Evolutionary conservation across 2,113 vertebrate genomes (phyloP).

Genomic region (Siniperca chuatsi): DNA sequence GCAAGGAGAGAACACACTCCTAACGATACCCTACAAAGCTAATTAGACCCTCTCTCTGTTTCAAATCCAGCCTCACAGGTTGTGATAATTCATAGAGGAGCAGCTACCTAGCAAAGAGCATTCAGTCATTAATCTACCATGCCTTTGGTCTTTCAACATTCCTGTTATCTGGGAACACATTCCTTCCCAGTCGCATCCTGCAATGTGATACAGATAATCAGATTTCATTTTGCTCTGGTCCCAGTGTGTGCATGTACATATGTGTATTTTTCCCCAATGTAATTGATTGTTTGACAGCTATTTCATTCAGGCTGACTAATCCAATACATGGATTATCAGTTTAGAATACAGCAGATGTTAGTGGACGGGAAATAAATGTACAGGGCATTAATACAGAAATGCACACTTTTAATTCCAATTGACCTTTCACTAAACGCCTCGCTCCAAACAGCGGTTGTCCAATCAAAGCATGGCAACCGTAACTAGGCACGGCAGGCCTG

Average conservation of each 20-base stretch:
- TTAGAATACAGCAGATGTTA: constrained; percentile 1
- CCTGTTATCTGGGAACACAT: neutral
- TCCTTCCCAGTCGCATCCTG: neutral
- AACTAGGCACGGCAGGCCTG: neutral
- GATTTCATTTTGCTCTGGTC: neutral
- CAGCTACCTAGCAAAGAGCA: neutral
- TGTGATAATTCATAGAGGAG: constrained; percentile 37
- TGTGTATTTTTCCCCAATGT: neutral
- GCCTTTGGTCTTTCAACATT: neutral
- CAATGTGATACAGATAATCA: neutral
- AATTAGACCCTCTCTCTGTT: constrained; percentile 61
- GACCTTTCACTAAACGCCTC: neutral
- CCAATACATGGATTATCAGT: constrained; percentile 49
- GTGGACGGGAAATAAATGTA: neutral
- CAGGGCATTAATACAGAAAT: constrained; percentile 6
- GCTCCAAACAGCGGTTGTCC: neutral
- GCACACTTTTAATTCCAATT: neutral
- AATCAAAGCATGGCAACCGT: neutral
- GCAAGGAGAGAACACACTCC: constrained; percentile 48
- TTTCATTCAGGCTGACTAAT: constrained; percentile 43
- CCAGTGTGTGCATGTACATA: neutral
- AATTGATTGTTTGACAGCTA: constrained; percentile 32
- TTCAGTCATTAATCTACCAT: constrained; percentile 4
- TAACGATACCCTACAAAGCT: constrained; percentile 65
- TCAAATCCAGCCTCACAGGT: constrained; percentile 46